Evolutionary conservation across 2,113 vertebrate species (phyloP), one percentile per base, ranked within the genome.

Genomic region (Phalacrocorax aristotelis): DNA sequence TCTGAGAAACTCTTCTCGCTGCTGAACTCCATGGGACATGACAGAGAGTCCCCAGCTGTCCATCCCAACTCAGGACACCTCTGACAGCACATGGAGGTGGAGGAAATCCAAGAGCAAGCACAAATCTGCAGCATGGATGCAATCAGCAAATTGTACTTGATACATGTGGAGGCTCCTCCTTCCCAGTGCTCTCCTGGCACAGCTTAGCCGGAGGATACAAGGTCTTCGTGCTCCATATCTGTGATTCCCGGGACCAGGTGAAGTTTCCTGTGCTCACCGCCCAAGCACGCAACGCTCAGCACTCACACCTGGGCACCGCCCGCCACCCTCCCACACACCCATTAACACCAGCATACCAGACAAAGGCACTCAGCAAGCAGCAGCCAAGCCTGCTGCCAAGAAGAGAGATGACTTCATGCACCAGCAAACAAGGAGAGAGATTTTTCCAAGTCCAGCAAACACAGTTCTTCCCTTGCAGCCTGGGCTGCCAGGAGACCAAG

Each of bases 121-220:
- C 58, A 81, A 83, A 58, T 23, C 16, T 46, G 13, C 42, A 38
- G 54, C 54, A 4, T 2, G 40, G 48, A 32, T 22, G 32, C 17
- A 23, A 29, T 4, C 7, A 38, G 57, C 0, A 2, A 21, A 5
- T 26, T n/a, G 64, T 15, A 3, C 40, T 34, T 4, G 6, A 2
- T 4, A 13, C 10, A 14, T 2, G 0, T 4, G 1, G 55, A 75
- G 34, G 21, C 42, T 74, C 15, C 71, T 83, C 83, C 72, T 58
- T 30, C 30, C 16, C 68, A 27, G 64, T 4, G 0, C 32, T 58
- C 51, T 16, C 17, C 36, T 66, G 69, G 51, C 64, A 58, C 17
- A 30, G 83, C 46, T 89, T 44, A 81, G 89, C 86, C 55, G 0
- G 8, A 54, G 78, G 68, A 23, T 5, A 66, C 34, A 36, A 17